Base-by-base conservation (phyloP, 1,140 invertebrate genomes). In the Amyelois transitella region DNA sequence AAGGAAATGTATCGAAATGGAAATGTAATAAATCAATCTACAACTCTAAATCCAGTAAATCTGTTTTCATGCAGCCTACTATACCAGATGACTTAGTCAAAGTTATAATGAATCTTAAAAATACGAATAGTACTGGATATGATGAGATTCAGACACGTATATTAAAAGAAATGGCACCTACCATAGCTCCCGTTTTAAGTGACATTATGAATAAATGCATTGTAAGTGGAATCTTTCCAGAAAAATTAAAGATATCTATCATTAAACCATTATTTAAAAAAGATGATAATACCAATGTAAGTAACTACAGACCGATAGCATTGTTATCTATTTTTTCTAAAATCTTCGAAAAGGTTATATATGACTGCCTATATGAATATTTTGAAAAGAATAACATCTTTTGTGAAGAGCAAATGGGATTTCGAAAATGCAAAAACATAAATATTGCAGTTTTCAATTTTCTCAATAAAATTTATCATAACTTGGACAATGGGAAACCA, bases 191-290 rank as follows among this genome's bases (percentile, higher is more conserved):
- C 10, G 3, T 43, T 8, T 18, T 58, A 2, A 38, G 57, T 24
- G 6, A 53, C 25, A 53, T 58, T 19, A 25, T 58, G 8, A 58
- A 58, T 18, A 12, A 43, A 19, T 43, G 44, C 21, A 52, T 58
- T 10, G 18, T 10, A 18, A 43, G 24, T 20, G 57, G 57, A 12
- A 21, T 53, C 12, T 58, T 47, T 43, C 57, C 57, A 6, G 24
- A 59, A 4, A 59, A 44, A 10, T 25, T 58, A 43, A 58, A 58
- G 20, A 49, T 53, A 21, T 6, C 51, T 20, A 38, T 43, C 7
- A 12, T 58, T 18, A 47, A 43, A 12, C 57, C 57, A 8, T 10
- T 58, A 21, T 52, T 12, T 52, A 53, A 58, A 58, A 58, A 28
- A 32, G 55, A 20, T 0, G 22, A 53, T 3, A 53, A 43, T 38